Conservation (phyloP, 2,888 invertebrate species). For the Dynastes hyllus region DNA sequence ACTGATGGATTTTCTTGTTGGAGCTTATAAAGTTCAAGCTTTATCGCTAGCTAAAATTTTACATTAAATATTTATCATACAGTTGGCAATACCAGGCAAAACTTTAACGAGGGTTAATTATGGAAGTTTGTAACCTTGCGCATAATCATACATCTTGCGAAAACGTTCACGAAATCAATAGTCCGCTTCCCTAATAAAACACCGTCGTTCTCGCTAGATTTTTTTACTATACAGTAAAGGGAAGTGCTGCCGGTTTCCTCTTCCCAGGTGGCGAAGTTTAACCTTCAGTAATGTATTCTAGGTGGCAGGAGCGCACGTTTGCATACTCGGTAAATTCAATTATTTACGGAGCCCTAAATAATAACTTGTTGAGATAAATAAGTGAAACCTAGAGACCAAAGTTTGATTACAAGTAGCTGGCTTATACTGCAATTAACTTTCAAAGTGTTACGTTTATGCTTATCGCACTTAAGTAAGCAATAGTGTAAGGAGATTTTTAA, state of each 20-base stretch:
- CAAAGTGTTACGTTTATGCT: not conserved
- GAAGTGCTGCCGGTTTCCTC: not conserved
- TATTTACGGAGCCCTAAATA: conserved; percentile 18
- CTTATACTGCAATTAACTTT: not conserved
- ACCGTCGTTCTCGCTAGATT: not conserved
- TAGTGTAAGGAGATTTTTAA: too few species aligned
- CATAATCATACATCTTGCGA: conserved; percentile 3
- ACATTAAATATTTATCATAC: not conserved
- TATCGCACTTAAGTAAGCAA: not conserved
- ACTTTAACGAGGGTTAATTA: not conserved
- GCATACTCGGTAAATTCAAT: conserved; percentile 11
- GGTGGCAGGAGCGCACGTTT: not conserved
- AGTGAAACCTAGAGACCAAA: not conserved
- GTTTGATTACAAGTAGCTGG: not conserved
- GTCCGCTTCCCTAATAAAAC: conserved; percentile 2
- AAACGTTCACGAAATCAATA: conserved; percentile 18
- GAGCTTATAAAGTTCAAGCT: not conserved
- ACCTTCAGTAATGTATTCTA: conserved; percentile 15
- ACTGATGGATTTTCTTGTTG: too few species aligned
- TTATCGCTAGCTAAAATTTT: not conserved
- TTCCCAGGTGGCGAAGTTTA: conserved; percentile 5
- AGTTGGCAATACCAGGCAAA: not conserved
- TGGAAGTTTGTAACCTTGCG: conserved; percentile 12
- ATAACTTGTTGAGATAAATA: conserved; percentile 20
- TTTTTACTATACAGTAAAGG: not conserved